Percentiles rank a stretch among this genome's conserved stretches.
Conservation (phyloP, 2,888 invertebrate genomes). For the Cephus pygmeus region DNA sequence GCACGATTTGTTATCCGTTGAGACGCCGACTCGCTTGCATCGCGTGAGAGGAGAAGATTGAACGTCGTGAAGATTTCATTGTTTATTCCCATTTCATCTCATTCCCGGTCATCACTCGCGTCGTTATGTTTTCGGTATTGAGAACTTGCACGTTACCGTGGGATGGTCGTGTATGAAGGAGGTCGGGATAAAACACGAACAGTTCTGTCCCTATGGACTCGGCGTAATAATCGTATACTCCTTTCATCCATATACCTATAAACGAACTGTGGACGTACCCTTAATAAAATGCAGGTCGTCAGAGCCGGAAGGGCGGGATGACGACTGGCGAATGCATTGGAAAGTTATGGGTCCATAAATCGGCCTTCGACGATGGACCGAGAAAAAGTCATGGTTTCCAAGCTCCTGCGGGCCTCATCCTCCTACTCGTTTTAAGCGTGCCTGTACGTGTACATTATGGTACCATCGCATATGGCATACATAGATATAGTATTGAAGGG, state of each 20-base stretch:
- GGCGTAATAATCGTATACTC: neutral
- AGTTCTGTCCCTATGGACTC: neutral
- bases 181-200: neutral
- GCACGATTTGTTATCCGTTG: neutral
- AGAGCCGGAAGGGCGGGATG: neutral
- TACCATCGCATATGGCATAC: neutral
- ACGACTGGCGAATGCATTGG: slow-evolving; percentile 20
- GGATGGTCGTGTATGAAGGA: neutral
- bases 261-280: neutral
- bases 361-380: neutral
- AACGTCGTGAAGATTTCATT: neutral
- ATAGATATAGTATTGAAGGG: neutral
- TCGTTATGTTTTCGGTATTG: neutral
- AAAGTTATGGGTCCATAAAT: slow-evolving; percentile 22
- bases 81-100: neutral
- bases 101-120: neutral
- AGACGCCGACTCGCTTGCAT: neutral
- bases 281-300: slow-evolving; percentile 21
- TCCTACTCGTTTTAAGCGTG: neutral
- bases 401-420: neutral
- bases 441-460: neutral
- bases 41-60: neutral
- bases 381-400: neutral
- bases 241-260: neutral
- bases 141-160: neutral